Percentiles rank a stretch among this genome's conserved stretches.
phyloP scores from a whole-genome alignment of 2,797 vertebrate genomes.

The Crax fasciolata region DNA sequence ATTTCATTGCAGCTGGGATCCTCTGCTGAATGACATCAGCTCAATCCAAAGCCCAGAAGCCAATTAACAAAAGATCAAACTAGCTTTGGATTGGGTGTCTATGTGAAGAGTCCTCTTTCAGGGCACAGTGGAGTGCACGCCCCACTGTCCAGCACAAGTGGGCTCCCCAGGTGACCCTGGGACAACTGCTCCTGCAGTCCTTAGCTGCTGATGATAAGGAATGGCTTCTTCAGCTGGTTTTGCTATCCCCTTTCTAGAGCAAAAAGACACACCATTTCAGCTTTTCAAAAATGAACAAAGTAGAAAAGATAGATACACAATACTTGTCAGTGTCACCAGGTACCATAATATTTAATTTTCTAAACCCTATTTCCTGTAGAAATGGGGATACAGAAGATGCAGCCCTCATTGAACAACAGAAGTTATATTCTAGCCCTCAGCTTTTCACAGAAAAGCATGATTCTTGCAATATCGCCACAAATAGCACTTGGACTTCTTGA shows the following conservation, averaged over 20 bases:
- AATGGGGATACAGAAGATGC: not conserved
- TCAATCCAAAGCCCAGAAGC: not conserved
- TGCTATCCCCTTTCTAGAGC: not conserved
- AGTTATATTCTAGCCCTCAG: not conserved
- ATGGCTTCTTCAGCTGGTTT: not conserved
- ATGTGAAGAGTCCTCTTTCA: not conserved
- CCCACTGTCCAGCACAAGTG: not conserved
- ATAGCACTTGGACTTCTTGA: not conserved
- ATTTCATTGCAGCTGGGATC: not conserved
- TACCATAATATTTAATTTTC: not conserved
- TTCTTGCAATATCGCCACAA: not conserved
- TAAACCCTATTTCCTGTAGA: not conserved
- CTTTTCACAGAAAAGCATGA: not conserved
- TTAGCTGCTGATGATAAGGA: not conserved
- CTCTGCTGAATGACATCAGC: not conserved
- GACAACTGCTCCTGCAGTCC: not conserved
- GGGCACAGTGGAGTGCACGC: not conserved
- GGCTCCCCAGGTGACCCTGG: not conserved
- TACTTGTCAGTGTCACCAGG: not conserved
- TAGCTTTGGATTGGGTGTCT: not conserved
- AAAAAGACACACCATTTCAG: not conserved
- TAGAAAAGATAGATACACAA: not conserved
- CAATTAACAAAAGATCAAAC: not conserved
- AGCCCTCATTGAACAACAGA: not conserved
- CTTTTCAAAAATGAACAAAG: slow-evolving; percentile 1